phyloP scores from a whole-genome alignment of 2,888 invertebrate genomes.

The Plagiodera versicolora region DNA sequence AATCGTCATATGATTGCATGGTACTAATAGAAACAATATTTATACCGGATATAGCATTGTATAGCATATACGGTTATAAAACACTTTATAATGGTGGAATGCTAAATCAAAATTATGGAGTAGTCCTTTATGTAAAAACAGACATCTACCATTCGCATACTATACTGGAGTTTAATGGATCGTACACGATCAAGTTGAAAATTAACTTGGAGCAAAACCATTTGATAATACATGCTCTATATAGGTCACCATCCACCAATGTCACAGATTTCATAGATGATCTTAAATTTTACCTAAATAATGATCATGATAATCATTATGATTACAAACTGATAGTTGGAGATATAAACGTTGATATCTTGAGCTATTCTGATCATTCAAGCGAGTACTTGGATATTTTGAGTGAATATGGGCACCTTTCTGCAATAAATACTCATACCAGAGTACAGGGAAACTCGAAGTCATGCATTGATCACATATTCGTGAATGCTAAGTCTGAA shows the following conservation, averaged over 20 bases:
- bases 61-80: neutral
- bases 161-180: constrained; percentile 1
- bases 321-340: neutral
- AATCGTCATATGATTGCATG: neutral
- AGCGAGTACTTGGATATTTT: neutral
- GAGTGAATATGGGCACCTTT: constrained; percentile 5
- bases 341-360: constrained; percentile 9
- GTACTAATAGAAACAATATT: constrained; percentile 4
- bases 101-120: constrained; percentile 8
- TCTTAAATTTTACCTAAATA: constrained; percentile 3
- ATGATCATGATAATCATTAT: neutral
- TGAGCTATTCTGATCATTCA: constrained; percentile 1
- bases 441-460: constrained; percentile 6
- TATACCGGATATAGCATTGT: neutral
- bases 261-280: constrained; percentile 5
- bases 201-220: neutral
- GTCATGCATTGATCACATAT: constrained; percentile 1
- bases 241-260: constrained; percentile 9
- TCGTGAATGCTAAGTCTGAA: constrained; percentile 3
- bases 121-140: neutral
- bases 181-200: neutral
- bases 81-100: constrained; percentile 1
- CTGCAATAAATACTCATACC: constrained; percentile 3
- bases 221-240: neutral
- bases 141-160: neutral